Evolutionary conservation across 2,888 invertebrate genomes (phyloP), one percentile per base, ranked within the genome.

Genomic region (Trisateles emortualis): DNA sequence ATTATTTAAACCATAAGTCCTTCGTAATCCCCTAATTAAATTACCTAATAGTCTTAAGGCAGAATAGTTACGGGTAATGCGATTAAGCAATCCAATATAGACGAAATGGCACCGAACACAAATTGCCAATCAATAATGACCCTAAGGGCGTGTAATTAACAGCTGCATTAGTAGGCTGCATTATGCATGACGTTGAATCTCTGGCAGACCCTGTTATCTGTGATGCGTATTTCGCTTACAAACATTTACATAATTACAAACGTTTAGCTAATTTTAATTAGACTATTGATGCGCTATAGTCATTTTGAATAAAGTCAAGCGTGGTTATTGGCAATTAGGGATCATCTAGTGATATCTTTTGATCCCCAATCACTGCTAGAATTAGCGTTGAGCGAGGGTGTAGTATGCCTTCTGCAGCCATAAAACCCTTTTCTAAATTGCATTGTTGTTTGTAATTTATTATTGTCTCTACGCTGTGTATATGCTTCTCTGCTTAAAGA

Each of bases 131-230:
- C 84, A 86, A 86, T 84, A 81, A 79, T 78, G 76, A 75, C 81
- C 83, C 81, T 77, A 79, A 85, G 84, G 84, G 79, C 78, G 55
- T 76, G 81, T 87, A 85, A 88, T 88, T 88, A 88, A 84, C 84
- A 73, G 75, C 76, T 80, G 78, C 84, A 89, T 89, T 88, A 87
- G 85, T 72, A 74, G 68, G 61, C 61, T 87, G 84, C 84, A 88
- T 89, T 83, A 90, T 89, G 86, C 86, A 89, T 88, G 79, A 79
- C 74, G 73, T 72, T 69, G 81, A 86, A 84, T 87, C 84, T 81
- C 81, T 74, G 72, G 65, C 67, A 68, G 62, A 63, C 68, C 41
- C 74, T 81, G 81, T 83, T 84, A 86, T 86, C 83, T 78, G 73
- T 60, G 68, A 68, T 69, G 76, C 58, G 73, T 73, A 69, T 83